These are phyloP conservation scores for Haemorhous mexicanus DNA, from an alignment of 2,113 vertebrate species.

Conservation along the genomic window DNA sequence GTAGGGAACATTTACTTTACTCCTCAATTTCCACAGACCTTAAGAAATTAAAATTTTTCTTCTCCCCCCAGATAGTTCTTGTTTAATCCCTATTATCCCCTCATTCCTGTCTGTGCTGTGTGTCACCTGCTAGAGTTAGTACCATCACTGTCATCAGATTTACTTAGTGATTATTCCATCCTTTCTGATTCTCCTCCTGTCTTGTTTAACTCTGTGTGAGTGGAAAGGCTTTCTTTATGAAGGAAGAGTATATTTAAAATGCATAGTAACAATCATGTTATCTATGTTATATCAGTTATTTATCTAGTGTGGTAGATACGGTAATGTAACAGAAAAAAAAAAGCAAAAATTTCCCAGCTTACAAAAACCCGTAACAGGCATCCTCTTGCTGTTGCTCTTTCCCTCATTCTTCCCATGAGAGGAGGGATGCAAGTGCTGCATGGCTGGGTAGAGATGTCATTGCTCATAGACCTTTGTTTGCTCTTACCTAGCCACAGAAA, in stretches of 20 bases:
- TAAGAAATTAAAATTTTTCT: neutral
- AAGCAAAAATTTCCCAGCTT: fast-evolving
- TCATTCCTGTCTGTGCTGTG: neutral
- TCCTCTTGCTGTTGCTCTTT: neutral
- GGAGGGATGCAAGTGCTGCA: neutral
- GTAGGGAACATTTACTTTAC: neutral
- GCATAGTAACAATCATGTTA: neutral
- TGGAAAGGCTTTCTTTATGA: neutral
- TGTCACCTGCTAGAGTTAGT: neutral
- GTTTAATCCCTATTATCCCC: neutral
- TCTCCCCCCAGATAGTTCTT: neutral
- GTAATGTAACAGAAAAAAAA: neutral
- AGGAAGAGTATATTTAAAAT: neutral
- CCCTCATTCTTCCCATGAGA: neutral
- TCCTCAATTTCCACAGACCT: neutral
- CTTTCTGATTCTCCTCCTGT: neutral
- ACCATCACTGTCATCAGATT: neutral
- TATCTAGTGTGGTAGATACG: neutral
- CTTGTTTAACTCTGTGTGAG: neutral
- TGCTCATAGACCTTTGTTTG: neutral
- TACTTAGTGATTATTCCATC: neutral
- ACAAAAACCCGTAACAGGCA: neutral
- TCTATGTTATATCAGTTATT: neutral
- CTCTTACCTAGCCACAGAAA: neutral
- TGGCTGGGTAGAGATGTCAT: neutral